Base-by-base conservation (phyloP, 2,797 vertebrate genomes). In the Halcyon chelicuti region DNA sequence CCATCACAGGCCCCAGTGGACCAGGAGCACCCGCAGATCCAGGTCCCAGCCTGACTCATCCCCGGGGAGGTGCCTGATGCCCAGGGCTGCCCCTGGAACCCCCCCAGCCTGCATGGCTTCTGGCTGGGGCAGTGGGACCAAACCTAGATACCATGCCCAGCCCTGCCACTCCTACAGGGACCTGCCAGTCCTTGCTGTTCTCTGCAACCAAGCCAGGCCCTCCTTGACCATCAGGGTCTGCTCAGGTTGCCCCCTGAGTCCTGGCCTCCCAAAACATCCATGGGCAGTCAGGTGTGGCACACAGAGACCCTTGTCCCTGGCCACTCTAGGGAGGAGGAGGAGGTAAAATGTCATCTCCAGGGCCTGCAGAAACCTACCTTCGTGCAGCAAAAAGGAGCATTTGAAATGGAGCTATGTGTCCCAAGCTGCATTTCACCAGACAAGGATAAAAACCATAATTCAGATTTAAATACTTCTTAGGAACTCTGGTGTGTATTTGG, bases 221-320 rank as follows among this genome's bases (percentile, higher is more conserved):
- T 46, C 52, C 21, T 61, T 23, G 33, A 15, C 28, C 4, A 1
- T 7, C 29, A 29, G 15, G 19, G 33, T 26, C 40, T 47, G 42
- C 28, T 35, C 31, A n/a, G 42, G 26, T 4, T 61, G 47, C 26
- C 3, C 21, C 0, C 0, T 5, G 22, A 39, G 23, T 14, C 26
- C 17, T 37, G 35, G 49, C 35, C 29, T 57, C 26, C 39, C 25
- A 4, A 39, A 68, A 26, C 42, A 55, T 4, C 29, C 4, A 2
- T 40, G 40, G 40, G 4, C 35, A 46, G 37, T 21, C 40, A 55
- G 8, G 15, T 20, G 12, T 31, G 26, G 55, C 26, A 22, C 4
- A 16, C 8, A 5, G 0, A 72, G 8, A 49, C 29, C 10, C 25
- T 71, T 35, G 7, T 68, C 62, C 18, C 29, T 29, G 17, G 17